phyloP scores from a whole-genome alignment of 2,113 vertebrate genomes.

The Martes martes region DNA sequence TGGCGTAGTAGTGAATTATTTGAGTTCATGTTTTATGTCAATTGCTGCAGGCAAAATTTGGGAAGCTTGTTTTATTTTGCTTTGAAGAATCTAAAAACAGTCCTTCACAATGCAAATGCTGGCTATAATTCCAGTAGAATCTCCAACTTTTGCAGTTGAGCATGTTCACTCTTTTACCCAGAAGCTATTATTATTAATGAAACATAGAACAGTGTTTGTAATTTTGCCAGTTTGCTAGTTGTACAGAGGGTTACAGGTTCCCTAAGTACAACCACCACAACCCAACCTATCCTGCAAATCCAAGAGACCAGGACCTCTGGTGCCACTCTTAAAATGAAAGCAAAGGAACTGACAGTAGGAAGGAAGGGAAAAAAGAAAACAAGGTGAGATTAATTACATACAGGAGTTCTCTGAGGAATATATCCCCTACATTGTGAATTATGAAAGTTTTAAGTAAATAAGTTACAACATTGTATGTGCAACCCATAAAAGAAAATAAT shows the following conservation, averaged over 20 bases:
- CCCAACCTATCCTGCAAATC: not conserved
- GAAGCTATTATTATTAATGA: constrained; percentile 22
- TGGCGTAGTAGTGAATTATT: constrained; percentile 14
- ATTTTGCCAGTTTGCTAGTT: not conserved
- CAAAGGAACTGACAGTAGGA: not conserved
- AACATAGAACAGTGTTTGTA: not conserved
- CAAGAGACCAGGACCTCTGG: not conserved
- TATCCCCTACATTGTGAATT: not conserved
- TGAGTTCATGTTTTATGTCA: constrained; percentile 35
- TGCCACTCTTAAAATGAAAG: not conserved
- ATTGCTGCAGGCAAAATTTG: constrained; percentile 1
- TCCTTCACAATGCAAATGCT: not conserved
- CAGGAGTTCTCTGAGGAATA: not conserved
- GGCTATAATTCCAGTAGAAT: not conserved
- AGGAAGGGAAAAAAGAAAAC: not conserved
- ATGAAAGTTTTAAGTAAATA: constrained; percentile 25
- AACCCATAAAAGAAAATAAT: constrained; percentile 26
- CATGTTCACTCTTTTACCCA: not conserved
- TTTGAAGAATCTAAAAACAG: constrained; percentile 14
- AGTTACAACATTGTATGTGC: not conserved
- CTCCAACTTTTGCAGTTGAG: constrained; percentile 3
- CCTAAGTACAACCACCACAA: not conserved
- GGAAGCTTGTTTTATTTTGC: constrained; percentile 24
- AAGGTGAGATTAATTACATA: not conserved
- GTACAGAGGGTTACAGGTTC: not conserved